phyloP scores from a whole-genome alignment of 2,113 vertebrate species.

The Salvator merianae region DNA sequence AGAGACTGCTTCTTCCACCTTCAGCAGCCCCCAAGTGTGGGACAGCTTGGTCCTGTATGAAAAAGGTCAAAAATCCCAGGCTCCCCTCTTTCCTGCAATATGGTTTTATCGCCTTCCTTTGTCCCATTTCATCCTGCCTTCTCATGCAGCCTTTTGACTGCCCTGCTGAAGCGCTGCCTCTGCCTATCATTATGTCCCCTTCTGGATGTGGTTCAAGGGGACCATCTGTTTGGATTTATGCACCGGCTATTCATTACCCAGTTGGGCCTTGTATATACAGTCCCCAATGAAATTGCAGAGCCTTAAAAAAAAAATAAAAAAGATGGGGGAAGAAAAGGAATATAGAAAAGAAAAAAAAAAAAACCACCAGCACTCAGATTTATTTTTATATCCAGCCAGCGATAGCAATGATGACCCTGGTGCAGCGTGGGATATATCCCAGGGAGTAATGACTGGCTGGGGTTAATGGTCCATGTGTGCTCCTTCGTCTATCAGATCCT shows the following conservation, averaged over 20 bases:
- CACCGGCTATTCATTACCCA: constrained; percentile 4
- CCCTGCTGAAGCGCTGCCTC: not conserved
- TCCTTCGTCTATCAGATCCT: constrained; percentile 33
- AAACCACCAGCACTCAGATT: not conserved
- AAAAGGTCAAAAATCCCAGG: too few relatives aligned
- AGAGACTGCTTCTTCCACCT: too few relatives aligned
- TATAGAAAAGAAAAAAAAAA: too few relatives aligned
- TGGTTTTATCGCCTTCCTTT: not conserved
- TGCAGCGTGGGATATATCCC: constrained; percentile 22
- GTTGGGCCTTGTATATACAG: constrained; percentile 2
- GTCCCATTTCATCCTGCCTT: not conserved
- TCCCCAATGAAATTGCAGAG: constrained; percentile 6
- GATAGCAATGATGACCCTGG: constrained; percentile 21
- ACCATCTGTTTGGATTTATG: constrained; percentile 10
- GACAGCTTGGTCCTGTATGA: too few relatives aligned
- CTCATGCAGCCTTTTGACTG: not conserved
- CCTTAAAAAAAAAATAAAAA: not conserved
- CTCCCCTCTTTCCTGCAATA: not conserved
- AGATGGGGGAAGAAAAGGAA: too few relatives aligned
- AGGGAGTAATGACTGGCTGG: constrained; percentile 35
- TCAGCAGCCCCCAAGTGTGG: too few relatives aligned
- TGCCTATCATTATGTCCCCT: too few relatives aligned
- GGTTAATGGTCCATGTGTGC: constrained; percentile 36
- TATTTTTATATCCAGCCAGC: constrained; percentile 32
- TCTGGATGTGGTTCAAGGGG: not conserved